A percentile compares a stretch with the other conserved stretches of the same genome.
phyloP scores from a whole-genome alignment of 2,113 vertebrate species.

The Ctenodactylus gundi region DNA sequence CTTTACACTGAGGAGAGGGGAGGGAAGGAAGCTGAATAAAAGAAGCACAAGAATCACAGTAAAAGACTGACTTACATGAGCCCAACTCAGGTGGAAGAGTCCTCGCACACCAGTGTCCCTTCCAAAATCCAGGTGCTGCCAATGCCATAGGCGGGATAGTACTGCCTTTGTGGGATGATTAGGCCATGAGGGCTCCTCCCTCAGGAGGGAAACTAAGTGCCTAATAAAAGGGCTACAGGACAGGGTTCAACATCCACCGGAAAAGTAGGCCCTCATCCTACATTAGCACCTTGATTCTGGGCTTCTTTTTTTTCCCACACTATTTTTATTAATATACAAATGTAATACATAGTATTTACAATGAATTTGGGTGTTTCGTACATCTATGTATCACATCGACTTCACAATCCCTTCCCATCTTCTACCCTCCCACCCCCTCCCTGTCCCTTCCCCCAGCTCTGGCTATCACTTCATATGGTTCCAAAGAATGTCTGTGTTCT shows the following conservation, averaged over 20 bases:
- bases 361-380: too few relatives aligned
- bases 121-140: not conserved
- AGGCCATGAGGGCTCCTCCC: not conserved
- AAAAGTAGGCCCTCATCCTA: not conserved
- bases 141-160: not conserved
- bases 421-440: too few relatives aligned
- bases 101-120: not conserved
- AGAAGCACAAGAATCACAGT: not conserved
- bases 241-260: not conserved
- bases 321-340: too few relatives aligned
- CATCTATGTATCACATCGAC: too few relatives aligned
- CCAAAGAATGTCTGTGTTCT: too few relatives aligned
- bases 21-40: not conserved
- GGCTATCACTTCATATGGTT: too few relatives aligned
- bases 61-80: not conserved
- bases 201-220: too few relatives aligned
- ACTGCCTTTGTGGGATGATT: not conserved
- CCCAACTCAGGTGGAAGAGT: not conserved
- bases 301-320: too few relatives aligned
- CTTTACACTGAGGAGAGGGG: not conserved
- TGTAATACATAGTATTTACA: too few relatives aligned
- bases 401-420: too few relatives aligned
- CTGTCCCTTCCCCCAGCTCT: too few relatives aligned
- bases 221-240: not conserved
- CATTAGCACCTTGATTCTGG: not conserved